Percentiles rank a stretch among this genome's conserved stretches.
These are phyloP conservation scores for Apamea anceps DNA, from an alignment of 2,888 invertebrate genomes.

Conservation along the genomic window DNA sequence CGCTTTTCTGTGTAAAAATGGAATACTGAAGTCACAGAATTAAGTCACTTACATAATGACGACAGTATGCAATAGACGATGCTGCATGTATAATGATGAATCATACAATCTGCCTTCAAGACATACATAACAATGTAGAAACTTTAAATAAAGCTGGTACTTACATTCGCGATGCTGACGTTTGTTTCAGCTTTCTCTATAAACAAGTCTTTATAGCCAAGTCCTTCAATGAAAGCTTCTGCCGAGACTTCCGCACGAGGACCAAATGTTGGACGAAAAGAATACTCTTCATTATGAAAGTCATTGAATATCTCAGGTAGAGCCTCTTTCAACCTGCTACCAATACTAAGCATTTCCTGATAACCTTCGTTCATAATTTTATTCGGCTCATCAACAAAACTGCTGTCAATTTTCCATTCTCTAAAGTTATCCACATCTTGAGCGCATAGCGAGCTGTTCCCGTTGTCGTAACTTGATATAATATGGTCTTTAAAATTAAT, in stretches of 20 bases:
- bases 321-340: slow-evolving; percentile 75
- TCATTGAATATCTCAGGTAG: slow-evolving; percentile 83
- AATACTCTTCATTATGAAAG: slow-evolving; percentile 82
- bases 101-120: too few relatives aligned
- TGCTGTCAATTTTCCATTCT: slow-evolving; percentile 72
- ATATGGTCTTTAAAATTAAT: slow-evolving; percentile 70
- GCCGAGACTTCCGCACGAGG: slow-evolving; percentile 90
- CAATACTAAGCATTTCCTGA: slow-evolving; percentile 92
- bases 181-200: slow-evolving; percentile 53
- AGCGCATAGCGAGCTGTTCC: slow-evolving; percentile 78
- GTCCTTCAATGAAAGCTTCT: slow-evolving; percentile 90
- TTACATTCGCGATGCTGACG: slow-evolving; percentile 61
- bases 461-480: slow-evolving; percentile 72
- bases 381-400: slow-evolving; percentile 69
- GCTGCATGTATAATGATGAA: too few relatives aligned
- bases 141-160: slow-evolving; percentile 19
- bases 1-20: too few relatives aligned
- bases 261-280: slow-evolving; percentile 90
- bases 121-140: not conserved
- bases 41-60: too few relatives aligned
- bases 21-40: too few relatives aligned
- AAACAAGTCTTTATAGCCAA: slow-evolving; percentile 61
- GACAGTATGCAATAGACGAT: not conserved
- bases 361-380: slow-evolving; percentile 82
- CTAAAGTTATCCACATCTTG: slow-evolving; percentile 78